Evolutionary conservation across 2,888 invertebrate genomes (phyloP), one percentile per base, ranked within the genome.

Genomic region (Ormyrus rosae): DNA sequence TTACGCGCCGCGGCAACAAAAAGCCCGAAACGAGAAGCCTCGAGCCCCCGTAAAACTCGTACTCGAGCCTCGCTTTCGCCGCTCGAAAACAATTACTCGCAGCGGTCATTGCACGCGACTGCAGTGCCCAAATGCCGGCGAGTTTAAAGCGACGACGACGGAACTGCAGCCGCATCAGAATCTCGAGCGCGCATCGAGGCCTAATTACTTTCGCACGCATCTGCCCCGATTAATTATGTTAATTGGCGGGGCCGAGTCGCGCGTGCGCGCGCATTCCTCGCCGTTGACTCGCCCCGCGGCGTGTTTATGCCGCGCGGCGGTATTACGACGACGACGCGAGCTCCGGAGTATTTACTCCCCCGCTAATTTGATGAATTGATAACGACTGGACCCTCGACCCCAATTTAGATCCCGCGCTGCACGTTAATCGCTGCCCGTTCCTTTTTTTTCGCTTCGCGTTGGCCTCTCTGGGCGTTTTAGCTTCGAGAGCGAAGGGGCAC

Each of bases 341-440:
- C 19, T 11, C 5, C 5, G 45, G 10, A 68, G 56, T 72, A 72
- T 65, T 71, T 73, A 68, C 69, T 79, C 69, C 56, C 34, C 45
- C 65, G 65, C 67, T 80, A 76, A 80, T 80, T 76, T 68, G 76
- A 80, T 72, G 63, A 71, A 80, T 80, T 76, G 76, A 76, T 76
- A 80, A 80, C 68, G 65, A 46, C 11, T 65, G 63, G 72, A 61
- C 63, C 78, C 13, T 46, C 60, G 45, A 68, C 67, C 76, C 68
- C 46, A 64, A 74, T 70, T 80, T 74, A 58, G 61, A 63, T 53
- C 71, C 77, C 77, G 70, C 53, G 34, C 70, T 7, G 50, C 65
- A n/a, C 61, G 51, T 70, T 77, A 69, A 76, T 63, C 61, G 68
- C 48, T 45, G 11, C 6, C n/a, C 48, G 19, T 50, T 67, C 9